Percentiles rank a stretch among this genome's conserved stretches.
These are phyloP conservation scores for Aplochiton taeniatus DNA, from an alignment of 2,797 vertebrate species.

Conservation along the genomic window DNA sequence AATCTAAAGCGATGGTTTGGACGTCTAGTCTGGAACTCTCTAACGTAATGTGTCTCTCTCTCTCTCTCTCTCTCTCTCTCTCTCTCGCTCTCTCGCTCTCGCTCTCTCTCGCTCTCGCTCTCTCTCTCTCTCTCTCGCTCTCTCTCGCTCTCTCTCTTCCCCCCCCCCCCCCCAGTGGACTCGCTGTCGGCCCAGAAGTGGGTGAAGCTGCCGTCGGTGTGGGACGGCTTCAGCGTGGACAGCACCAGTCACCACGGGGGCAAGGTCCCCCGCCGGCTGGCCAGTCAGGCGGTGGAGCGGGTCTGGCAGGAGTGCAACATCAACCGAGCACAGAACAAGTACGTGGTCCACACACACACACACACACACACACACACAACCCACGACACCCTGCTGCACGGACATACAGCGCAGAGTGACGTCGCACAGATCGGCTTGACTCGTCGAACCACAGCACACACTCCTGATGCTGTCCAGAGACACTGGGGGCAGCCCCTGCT, in stretches of 20 bases:
- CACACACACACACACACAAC: neutral
- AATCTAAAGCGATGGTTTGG: no score
- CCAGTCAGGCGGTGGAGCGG: slow-evolving; percentile 91
- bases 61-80: neutral
- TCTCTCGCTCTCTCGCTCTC: neutral
- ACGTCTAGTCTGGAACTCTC: no score
- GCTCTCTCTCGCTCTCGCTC: neutral
- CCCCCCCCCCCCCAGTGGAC: slow-evolving; percentile 79
- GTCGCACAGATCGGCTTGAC: no score
- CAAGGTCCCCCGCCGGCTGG: slow-evolving; percentile 90
- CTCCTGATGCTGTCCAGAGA: no score
- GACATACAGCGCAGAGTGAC: neutral
- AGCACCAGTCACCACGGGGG: slow-evolving; percentile 94
- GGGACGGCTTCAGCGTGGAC: slow-evolving; percentile 88
- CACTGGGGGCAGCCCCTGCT: neutral
- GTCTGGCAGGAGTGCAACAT: slow-evolving; percentile 99
- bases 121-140: neutral
- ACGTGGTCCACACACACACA: slow-evolving; percentile 50
- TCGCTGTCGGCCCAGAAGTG: slow-evolving; percentile 92
- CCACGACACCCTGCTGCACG: neutral
- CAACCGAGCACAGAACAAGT: slow-evolving; percentile 97
- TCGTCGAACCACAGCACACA: no score
- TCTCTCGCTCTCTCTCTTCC: neutral
- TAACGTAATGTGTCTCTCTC: no score
- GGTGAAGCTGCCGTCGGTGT: slow-evolving; percentile 87